phyloP scores from a whole-genome alignment of 2,113 vertebrate species.

The Falco punctatus region DNA sequence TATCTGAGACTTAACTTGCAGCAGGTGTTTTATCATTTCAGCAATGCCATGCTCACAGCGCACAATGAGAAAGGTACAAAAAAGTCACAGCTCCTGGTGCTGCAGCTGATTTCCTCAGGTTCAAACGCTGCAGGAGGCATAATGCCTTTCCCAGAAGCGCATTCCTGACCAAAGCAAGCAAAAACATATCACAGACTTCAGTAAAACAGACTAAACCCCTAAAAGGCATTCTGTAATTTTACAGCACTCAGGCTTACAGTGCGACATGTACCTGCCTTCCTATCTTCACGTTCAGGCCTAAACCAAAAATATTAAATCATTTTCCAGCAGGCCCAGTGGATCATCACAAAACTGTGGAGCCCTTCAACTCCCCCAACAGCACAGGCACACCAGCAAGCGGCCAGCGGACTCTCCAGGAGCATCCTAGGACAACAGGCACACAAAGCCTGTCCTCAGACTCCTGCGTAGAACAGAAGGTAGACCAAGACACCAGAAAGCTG shows the following conservation, averaged over 20 bases:
- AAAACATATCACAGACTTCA: not conserved
- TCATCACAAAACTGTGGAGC: not conserved
- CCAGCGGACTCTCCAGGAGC: not conserved
- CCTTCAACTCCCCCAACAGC: not conserved
- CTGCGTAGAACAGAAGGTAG: accelerated
- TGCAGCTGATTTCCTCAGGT: not conserved
- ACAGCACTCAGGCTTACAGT: not conserved
- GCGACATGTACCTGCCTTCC: not conserved
- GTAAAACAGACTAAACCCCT: not conserved
- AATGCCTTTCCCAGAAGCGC: not conserved
- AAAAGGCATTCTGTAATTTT: not conserved
- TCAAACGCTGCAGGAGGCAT: not conserved
- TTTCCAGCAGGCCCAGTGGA: not conserved
- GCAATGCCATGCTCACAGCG: not conserved
- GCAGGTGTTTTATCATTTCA: not conserved
- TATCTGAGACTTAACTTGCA: not conserved
- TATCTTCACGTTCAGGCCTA: not conserved
- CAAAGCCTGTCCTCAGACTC: not conserved
- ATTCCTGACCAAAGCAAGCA: not conserved
- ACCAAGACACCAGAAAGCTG: accelerated
- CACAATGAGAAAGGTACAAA: not conserved
- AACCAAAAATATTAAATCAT: not conserved
- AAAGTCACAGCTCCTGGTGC: not conserved
- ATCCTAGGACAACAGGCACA: not conserved
- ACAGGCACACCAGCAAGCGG: not conserved